Evolutionary conservation across 2,113 vertebrate genomes (phyloP), one percentile per base, ranked within the genome.

Genomic region (Campylomormyrus numenius): DNA sequence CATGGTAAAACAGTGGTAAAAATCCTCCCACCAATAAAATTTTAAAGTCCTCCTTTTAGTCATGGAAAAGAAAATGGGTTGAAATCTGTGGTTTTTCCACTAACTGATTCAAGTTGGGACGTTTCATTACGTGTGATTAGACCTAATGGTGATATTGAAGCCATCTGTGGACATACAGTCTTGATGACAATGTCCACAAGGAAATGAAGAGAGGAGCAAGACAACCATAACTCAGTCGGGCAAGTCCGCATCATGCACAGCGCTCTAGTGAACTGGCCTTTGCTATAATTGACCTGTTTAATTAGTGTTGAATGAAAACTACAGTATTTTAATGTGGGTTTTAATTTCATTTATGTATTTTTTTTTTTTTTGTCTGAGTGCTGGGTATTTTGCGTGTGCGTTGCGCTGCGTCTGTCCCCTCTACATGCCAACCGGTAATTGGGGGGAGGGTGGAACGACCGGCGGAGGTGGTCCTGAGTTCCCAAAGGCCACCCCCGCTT

Each of bases 11-110:
- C 17, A n/a, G 80, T 86, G 83, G 80, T 91, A 88, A 92, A 88
- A 91, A 49, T 74, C 89, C 90, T 88, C 89, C 86, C 42, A 89
- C 87, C 50, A 92, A 88, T 90, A 91, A 92, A 88, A 88, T 48
- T 77, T 89, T 89, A 86, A 90, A 86, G 80, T 88, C 70, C 80
- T 91, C 46, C 42, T 56, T 90, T 92, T 87, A 90, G 90, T 91
- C 90, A 87, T 90, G 91, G 91, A 92, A 91, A 92, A 91, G 46
- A 90, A 90, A 90, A 90, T 87, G 83, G 84, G 53, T 56, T 80
- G 88, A 91, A 91, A 90, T 91, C 62, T 90, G 83, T 85, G 91
- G 91, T 89, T 89, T 70, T 90, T 91, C 89, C 91, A 90, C 88
- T 85, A 53, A 86, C 48, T 85, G 87, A 88, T 90, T 90, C 45